Conservation (phyloP, 2,797 vertebrate genomes). For the Bradypodion pumilum region DNA sequence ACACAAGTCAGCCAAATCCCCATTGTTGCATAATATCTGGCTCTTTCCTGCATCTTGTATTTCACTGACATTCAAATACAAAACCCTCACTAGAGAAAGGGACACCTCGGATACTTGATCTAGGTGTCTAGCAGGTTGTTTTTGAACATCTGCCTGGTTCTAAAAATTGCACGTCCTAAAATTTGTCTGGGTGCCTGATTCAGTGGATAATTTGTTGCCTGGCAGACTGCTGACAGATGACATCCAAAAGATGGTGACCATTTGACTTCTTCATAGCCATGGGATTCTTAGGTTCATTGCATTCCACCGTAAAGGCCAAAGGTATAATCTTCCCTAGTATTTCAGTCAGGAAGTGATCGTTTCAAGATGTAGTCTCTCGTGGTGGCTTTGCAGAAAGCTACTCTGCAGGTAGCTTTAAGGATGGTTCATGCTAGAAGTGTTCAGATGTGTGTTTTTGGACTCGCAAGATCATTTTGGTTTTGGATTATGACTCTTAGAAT, state of each 20-base stretch:
- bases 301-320: constrained; percentile 54
- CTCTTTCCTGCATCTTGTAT: constrained; percentile 49
- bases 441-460: too few relatives aligned
- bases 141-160: not conserved
- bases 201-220: constrained; percentile 46
- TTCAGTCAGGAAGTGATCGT: constrained; percentile 38
- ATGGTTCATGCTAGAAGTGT: not conserved
- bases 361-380: constrained; percentile 4
- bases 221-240: constrained; percentile 41
- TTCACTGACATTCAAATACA: constrained; percentile 42
- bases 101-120: constrained; percentile 38
- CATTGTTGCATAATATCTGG: constrained; percentile 39
- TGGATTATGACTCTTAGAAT: too few relatives aligned
- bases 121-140: constrained; percentile 20
- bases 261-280: constrained; percentile 48
- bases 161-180: constrained; percentile 24
- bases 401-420: constrained; percentile 16
- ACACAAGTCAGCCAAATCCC: constrained; percentile 32
- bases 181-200: constrained; percentile 35
- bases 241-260: constrained; percentile 48
- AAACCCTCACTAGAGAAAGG: constrained; percentile 5
- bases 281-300: constrained; percentile 52
- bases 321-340: constrained; percentile 40
- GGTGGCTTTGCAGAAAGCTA: constrained; percentile 23
- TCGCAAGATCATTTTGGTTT: too few relatives aligned